Conservation (phyloP, 2,888 invertebrate genomes). For the Pterostichus madidus region DNA sequence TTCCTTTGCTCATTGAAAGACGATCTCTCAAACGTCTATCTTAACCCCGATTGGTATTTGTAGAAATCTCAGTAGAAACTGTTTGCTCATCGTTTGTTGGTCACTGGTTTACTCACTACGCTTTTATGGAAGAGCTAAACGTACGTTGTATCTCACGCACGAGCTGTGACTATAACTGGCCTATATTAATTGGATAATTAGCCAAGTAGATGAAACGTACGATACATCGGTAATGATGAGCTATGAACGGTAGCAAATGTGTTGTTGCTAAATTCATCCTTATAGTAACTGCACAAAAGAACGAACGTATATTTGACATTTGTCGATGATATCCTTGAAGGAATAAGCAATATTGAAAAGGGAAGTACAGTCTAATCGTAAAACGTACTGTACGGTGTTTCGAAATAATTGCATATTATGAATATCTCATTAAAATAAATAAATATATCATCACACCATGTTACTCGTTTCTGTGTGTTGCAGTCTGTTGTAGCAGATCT, state of each 20-base stretch:
- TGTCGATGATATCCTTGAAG: too few species aligned
- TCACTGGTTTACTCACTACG: background rate
- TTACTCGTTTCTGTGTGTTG: too few species aligned
- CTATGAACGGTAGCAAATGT: background rate
- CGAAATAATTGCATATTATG: background rate
- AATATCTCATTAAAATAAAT: background rate
- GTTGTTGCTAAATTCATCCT: background rate
- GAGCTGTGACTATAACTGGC: constrained; percentile 9
- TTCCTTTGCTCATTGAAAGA: background rate
- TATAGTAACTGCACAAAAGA: background rate
- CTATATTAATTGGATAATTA: constrained; percentile 45
- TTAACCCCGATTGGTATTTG: background rate
- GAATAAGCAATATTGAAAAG: too few species aligned
- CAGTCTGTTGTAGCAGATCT: too few species aligned
- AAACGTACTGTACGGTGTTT: too few species aligned
- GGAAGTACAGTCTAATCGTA: too few species aligned
- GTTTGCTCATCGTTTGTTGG: background rate
- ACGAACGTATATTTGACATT: too few species aligned
- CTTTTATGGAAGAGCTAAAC: background rate
- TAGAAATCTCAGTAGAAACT: background rate
- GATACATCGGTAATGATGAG: constrained; percentile 38
- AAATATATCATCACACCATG: too few species aligned
- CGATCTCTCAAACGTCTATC: background rate
- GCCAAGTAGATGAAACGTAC: constrained; percentile 3
- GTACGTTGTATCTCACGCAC: constrained; percentile 35